Percentiles rank a stretch among this genome's conserved stretches.
phyloP scores from a whole-genome alignment of 2,797 vertebrate genomes.

The Xiphophorus birchmanni region DNA sequence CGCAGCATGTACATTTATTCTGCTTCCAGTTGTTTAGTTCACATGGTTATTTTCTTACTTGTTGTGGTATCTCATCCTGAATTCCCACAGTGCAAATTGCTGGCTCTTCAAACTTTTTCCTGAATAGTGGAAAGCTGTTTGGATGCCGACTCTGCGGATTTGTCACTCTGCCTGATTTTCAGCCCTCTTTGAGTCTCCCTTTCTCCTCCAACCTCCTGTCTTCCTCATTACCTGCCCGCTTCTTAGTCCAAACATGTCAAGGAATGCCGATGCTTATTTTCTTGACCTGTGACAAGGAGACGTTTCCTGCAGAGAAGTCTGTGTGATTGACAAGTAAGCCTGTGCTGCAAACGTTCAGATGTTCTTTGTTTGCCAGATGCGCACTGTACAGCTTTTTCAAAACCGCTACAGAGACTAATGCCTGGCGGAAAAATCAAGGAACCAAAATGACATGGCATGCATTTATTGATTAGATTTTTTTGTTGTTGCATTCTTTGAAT shows the following conservation, averaged over 20 bases:
- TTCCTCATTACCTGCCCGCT: conserved; percentile 52
- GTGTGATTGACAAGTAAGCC: conserved; percentile 69
- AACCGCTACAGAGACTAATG: neutral
- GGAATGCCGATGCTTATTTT: conserved; percentile 73
- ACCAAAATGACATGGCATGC: conserved; percentile 56
- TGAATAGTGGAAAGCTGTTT: conserved; percentile 37
- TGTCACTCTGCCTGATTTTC: conserved; percentile 39
- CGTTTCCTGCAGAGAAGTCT: conserved; percentile 26
- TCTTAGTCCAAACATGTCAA: conserved; percentile 50
- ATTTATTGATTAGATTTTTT: conserved; percentile 40
- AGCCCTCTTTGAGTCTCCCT: conserved; percentile 34
- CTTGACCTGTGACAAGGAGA: conserved; percentile 57
- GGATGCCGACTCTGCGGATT: conserved; percentile 28
- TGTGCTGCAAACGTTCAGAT: conserved; percentile 50
- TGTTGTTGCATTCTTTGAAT: conserved; percentile 12
- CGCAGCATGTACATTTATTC: neutral
- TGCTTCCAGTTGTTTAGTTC: conserved; percentile 14
- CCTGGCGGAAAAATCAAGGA: conserved; percentile 47
- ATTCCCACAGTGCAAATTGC: conserved; percentile 16
- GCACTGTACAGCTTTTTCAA: neutral
- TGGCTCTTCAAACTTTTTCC: conserved; percentile 23
- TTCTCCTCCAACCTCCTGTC: conserved; percentile 34
- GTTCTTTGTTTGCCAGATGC: conserved; percentile 41
- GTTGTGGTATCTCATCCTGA: conserved; percentile 24
- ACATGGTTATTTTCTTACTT: conserved; percentile 29